phyloP scores from a whole-genome alignment of 37 sponge, comb jelly and placozoan genomes.

The Oscarella lobularis region DNA sequence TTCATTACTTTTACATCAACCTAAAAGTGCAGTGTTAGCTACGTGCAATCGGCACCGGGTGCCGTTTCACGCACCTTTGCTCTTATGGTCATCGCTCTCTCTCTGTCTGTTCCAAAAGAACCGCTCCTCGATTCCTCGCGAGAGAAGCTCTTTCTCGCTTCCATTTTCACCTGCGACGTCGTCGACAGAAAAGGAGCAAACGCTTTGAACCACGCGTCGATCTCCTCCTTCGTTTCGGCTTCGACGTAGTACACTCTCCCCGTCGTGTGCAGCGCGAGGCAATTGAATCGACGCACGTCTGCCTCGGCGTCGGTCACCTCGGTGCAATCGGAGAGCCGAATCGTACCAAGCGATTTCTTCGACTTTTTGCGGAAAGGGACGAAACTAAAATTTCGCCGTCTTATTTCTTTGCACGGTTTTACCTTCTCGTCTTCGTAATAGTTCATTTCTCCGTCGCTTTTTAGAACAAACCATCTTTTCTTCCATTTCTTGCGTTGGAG shows the following conservation, averaged over 20 bases:
- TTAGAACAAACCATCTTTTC: background rate
- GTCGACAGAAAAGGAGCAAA: background rate
- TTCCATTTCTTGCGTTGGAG: slow-evolving; percentile 1
- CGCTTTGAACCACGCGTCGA: background rate
- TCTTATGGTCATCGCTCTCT: too few species aligned
- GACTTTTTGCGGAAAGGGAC: background rate
- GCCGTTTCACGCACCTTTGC: too few species aligned
- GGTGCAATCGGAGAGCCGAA: background rate
- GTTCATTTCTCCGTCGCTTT: background rate
- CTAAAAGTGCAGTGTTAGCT: too few species aligned
- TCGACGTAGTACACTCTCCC: background rate
- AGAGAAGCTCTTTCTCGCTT: too few species aligned
- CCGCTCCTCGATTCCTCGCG: too few species aligned
- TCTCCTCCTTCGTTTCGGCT: background rate
- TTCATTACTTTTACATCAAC: too few species aligned
- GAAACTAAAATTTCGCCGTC: background rate
- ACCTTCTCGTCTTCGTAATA: background rate
- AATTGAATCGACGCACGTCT: background rate
- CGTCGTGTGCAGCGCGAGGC: background rate
- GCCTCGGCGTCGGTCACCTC: background rate
- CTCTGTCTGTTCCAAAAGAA: too few species aligned
- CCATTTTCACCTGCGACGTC: too few species aligned
- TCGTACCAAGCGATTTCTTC: background rate
- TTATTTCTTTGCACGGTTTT: background rate
- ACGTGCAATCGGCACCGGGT: too few species aligned